Percentiles rank a stretch among this genome's conserved stretches.
phyloP scores from a whole-genome alignment of 64 coral and sea anemone species.

The Acropora tenuis region DNA sequence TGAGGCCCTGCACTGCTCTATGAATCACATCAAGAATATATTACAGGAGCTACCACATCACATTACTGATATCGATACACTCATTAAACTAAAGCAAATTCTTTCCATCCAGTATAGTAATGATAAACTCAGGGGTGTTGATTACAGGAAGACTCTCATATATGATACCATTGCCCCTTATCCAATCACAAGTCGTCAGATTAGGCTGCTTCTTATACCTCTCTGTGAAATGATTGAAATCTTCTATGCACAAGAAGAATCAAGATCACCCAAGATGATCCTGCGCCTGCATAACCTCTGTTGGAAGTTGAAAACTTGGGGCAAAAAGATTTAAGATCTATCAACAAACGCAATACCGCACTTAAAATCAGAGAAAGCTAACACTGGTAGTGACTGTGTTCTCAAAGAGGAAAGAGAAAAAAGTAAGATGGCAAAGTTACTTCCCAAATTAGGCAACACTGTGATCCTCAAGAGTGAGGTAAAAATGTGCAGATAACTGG shows the following conservation, averaged over 20 bases:
- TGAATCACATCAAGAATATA: conserved; percentile 35
- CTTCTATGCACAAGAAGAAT: conserved; percentile 26
- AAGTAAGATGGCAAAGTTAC: conserved; percentile 34
- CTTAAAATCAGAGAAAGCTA: conserved; percentile 55
- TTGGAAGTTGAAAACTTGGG: conserved; percentile 59
- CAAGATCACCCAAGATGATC: conserved; percentile 2
- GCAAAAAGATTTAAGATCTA: conserved; percentile 17
- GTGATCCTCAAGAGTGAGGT: conserved; percentile 28
- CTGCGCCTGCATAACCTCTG: conserved; percentile 62
- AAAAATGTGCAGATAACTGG: conserved; percentile 38
- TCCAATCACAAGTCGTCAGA: background rate
- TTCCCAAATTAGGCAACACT: conserved; percentile 58
- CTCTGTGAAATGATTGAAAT: conserved; percentile 40
- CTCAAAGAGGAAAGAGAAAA: conserved; percentile 49
- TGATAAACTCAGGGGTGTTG: background rate
- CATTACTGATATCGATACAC: conserved; percentile 7
- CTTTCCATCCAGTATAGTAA: background rate
- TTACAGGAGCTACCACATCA: background rate
- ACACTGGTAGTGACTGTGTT: background rate
- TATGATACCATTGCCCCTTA: background rate
- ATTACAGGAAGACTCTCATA: background rate
- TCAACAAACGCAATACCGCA: conserved; percentile 55
- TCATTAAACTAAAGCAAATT: conserved; percentile 41
- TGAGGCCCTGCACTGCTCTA: conserved; percentile 23
- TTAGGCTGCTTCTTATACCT: background rate